These are phyloP conservation scores for Glaucomys volans DNA, from an alignment of 2,113 vertebrate species.

Conservation along the genomic window DNA sequence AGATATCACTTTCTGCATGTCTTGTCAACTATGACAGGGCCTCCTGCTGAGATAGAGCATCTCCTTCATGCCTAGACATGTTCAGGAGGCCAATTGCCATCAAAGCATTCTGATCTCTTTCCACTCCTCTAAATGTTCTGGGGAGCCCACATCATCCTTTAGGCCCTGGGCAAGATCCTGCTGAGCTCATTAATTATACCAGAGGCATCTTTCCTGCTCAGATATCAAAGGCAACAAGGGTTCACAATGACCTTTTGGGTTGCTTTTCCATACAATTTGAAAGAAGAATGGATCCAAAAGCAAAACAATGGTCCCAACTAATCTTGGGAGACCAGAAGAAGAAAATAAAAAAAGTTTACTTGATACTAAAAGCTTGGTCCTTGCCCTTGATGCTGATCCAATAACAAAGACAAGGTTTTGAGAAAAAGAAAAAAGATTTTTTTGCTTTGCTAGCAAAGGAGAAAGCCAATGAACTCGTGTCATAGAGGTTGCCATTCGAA, in stretches of 20 bases:
- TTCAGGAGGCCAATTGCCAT: background rate
- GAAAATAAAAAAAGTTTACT: too few species aligned
- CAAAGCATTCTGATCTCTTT: background rate
- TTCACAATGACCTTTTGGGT: background rate
- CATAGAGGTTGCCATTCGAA: too few species aligned
- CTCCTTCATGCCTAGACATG: slow-evolving; percentile 29
- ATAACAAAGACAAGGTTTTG: too few species aligned
- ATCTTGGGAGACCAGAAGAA: background rate
- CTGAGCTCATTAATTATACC: slow-evolving; percentile 46
- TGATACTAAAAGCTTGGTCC: too few species aligned
- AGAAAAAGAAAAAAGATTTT: too few species aligned
- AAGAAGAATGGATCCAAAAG: slow-evolving; percentile 17
- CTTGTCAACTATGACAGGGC: background rate
- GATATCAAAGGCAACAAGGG: slow-evolving; percentile 26
- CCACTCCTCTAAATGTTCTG: background rate
- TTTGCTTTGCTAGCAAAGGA: too few species aligned
- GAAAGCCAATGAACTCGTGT: too few species aligned
- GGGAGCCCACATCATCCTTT: background rate
- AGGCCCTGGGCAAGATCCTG: background rate
- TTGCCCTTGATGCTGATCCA: too few species aligned
- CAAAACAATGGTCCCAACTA: background rate
- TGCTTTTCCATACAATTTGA: slow-evolving; percentile 23
- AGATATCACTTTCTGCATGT: background rate
- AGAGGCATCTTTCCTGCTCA: slow-evolving; percentile 57
- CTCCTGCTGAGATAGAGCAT: background rate